These are phyloP conservation scores for Congeria kusceri DNA, from an alignment of 2,888 invertebrate species.

Conservation along the genomic window DNA sequence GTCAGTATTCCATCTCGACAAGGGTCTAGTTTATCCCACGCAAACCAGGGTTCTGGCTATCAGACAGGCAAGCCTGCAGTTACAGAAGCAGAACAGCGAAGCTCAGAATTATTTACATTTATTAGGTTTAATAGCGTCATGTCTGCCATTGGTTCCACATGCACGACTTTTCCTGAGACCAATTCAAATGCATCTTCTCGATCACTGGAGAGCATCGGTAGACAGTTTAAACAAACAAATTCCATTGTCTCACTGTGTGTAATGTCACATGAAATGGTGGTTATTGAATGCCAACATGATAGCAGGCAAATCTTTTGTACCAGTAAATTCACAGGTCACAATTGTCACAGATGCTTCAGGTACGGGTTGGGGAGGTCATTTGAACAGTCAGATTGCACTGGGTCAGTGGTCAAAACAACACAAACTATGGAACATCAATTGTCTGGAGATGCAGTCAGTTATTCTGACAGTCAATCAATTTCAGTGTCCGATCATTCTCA, in stretches of 20 bases:
- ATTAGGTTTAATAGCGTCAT: conserved; percentile 30
- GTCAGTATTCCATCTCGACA: conserved; percentile 15
- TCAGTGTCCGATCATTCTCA: conserved; percentile 24
- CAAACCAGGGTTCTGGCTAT: conserved; percentile 33
- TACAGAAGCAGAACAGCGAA: background rate
- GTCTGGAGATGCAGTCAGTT: conserved; percentile 57
- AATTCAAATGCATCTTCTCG: conserved; percentile 22
- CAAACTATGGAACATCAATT: conserved; percentile 46
- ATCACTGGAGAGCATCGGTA: conserved; percentile 22
- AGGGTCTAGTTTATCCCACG: conserved; percentile 38
- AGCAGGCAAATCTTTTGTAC: conserved; percentile 34
- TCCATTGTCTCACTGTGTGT: conserved; percentile 20
- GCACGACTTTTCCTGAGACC: conserved; percentile 28
- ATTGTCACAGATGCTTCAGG: conserved; percentile 50
- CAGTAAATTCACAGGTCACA: background rate
- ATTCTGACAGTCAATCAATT: background rate
- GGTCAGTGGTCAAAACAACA: conserved; percentile 27
- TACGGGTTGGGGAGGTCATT: conserved; percentile 38
- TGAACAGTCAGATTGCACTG: conserved; percentile 35
- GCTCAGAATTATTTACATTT: conserved; percentile 34
- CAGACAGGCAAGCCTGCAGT: background rate
- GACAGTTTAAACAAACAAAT: conserved; percentile 6
- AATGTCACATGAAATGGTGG: conserved; percentile 41
- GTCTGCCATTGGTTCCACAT: conserved; percentile 17
- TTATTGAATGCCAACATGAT: conserved; percentile 31